Conservation (phyloP, 2,797 vertebrate species). For the Melanotaenia nigrans region DNA sequence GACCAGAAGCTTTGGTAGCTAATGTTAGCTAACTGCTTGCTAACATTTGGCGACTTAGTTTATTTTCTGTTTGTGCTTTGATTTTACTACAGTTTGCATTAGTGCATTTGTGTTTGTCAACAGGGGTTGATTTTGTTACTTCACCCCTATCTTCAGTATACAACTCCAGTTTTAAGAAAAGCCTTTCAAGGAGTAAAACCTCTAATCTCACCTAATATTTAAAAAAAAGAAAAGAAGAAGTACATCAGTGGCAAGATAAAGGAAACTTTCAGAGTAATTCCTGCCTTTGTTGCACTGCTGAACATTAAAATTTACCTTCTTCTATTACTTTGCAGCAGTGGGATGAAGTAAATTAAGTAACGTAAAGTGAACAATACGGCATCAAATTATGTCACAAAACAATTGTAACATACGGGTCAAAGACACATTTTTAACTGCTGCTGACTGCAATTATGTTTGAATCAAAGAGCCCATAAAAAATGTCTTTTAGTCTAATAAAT, state of each 20-base stretch:
- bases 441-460: slow-evolving; percentile 33
- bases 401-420: background rate
- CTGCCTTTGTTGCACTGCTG: background rate
- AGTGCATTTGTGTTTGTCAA: slow-evolving; percentile 3
- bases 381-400: slow-evolving; percentile 1
- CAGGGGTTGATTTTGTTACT: background rate
- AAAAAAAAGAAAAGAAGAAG: background rate
- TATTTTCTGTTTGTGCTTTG: background rate
- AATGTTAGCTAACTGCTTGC: background rate
- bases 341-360: slow-evolving; percentile 23
- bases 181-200: slow-evolving; percentile 1
- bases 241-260: background rate
- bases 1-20: background rate
- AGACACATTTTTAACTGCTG: slow-evolving; percentile 15
- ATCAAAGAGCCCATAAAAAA: slow-evolving; percentile 10
- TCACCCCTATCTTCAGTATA: background rate
- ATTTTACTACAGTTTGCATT: background rate
- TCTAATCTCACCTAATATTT: background rate
- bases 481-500: slow-evolving; percentile 13
- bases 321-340: slow-evolving; percentile 27
- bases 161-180: background rate
- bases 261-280: slow-evolving; percentile 3
- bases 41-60: slow-evolving; percentile 1
- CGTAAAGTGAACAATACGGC: slow-evolving; percentile 16
- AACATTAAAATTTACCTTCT: background rate